Conservation (phyloP, 2,113 vertebrate genomes). For the Elephantulus edwardii region DNA sequence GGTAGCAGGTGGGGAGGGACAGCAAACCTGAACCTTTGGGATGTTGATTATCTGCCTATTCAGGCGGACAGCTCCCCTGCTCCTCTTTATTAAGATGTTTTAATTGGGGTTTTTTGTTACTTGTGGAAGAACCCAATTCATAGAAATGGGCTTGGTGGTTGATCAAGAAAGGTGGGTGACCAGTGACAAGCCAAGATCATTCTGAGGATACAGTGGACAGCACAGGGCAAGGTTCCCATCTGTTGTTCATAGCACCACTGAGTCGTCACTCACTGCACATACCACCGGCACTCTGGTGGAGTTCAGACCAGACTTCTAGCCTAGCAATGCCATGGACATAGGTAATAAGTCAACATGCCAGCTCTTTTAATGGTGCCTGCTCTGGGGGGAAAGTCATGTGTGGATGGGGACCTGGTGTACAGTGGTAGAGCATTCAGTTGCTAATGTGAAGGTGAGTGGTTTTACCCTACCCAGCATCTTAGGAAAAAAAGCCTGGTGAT, state of each 20-base stretch:
- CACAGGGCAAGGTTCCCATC: no score
- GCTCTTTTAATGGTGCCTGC: neutral
- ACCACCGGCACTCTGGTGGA: no score
- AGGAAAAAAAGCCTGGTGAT: neutral
- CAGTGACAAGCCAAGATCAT: neutral
- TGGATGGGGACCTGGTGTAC: neutral
- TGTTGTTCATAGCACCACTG: no score
- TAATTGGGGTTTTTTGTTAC: neutral
- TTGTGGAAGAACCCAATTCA: neutral
- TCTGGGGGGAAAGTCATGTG: no score
- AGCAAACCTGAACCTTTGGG: neutral
- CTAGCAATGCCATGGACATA: fast-evolving
- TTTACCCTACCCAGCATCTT: neutral
- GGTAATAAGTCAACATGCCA: neutral
- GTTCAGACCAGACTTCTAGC: no score
- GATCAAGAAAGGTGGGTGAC: neutral
- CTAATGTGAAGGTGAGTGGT: neutral
- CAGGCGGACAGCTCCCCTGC: neutral
- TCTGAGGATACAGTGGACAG: neutral
- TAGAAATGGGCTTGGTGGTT: neutral
- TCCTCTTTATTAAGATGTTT: neutral
- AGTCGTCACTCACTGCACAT: no score
- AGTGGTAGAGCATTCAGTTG: neutral
- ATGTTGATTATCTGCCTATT: neutral
- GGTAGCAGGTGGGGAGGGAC: neutral